These are phyloP conservation scores for Epizoanthus ramosus DNA, from an alignment of 92 coral and sea anemone genomes.

Conservation along the genomic window DNA sequence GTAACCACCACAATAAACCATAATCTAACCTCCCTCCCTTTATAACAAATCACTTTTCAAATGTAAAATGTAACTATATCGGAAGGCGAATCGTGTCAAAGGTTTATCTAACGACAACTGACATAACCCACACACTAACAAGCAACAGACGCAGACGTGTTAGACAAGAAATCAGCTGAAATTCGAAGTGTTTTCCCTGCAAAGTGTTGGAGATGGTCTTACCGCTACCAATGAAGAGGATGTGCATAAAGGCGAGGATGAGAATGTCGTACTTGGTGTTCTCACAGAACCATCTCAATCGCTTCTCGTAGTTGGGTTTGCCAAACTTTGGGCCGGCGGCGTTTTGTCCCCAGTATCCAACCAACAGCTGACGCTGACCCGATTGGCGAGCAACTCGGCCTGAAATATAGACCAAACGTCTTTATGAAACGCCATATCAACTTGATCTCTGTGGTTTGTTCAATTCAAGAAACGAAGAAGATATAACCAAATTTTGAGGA, in stretches of 20 bases:
- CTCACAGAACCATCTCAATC: conserved; percentile 41
- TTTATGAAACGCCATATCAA: neutral
- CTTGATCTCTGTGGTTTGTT: conserved; percentile 3
- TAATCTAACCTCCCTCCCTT: too few species aligned
- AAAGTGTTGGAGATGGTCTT: neutral
- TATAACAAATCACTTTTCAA: too few species aligned
- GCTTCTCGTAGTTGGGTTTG: conserved; percentile 36
- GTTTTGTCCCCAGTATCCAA: conserved; percentile 46
- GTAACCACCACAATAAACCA: too few species aligned
- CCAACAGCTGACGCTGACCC: conserved; percentile 22
- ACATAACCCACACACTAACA: too few species aligned
- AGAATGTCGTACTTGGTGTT: conserved; percentile 43
- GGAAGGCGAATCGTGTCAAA: too few species aligned
- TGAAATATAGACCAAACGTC: neutral
- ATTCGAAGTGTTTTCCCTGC: neutral
- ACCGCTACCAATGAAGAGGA: conserved; percentile 29
- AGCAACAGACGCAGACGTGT: too few species aligned
- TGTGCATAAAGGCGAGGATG: conserved; percentile 32
- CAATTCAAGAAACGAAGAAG: neutral
- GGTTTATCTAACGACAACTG: too few species aligned
- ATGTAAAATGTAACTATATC: too few species aligned
- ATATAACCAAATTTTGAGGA: neutral
- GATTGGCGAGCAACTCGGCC: conserved; percentile 27
- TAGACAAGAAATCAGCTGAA: neutral
- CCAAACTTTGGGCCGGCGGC: conserved; percentile 42